These are phyloP conservation scores for Trichomalopsis sarcophagae DNA, from an alignment of 1,140 invertebrate species.

Conservation along the genomic window DNA sequence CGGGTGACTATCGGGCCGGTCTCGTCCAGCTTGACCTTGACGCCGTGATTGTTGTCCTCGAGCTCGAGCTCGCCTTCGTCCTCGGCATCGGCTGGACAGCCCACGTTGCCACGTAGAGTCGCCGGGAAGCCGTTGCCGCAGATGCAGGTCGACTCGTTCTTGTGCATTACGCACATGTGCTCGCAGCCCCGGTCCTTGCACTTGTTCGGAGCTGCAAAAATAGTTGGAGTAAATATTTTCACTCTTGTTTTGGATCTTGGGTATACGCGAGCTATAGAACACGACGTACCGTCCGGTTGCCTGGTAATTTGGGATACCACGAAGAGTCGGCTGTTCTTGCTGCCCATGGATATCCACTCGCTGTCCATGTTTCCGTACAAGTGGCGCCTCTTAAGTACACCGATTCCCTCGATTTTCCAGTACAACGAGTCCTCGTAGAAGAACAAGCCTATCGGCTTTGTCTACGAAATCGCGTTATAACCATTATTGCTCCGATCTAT, in stretches of 20 bases:
- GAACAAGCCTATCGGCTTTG: conserved; percentile 33
- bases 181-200: conserved; percentile 35
- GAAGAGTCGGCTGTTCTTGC: conserved; percentile 33
- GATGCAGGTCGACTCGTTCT: conserved; percentile 14
- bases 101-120: conserved; percentile 9
- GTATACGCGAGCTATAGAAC: neutral
- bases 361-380: conserved; percentile 37
- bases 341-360: neutral
- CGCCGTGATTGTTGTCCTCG: neutral
- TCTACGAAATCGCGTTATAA: neutral
- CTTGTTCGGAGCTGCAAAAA: conserved; percentile 11
- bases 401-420: conserved; percentile 32
- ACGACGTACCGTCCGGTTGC: conserved; percentile 34
- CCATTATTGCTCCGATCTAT: neutral
- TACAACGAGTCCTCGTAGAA: conserved; percentile 49
- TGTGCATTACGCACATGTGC: conserved; percentile 36
- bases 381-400: conserved; percentile 33
- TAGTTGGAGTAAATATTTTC: neutral
- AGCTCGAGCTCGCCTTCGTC: neutral
- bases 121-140: conserved; percentile 25
- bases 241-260: too few species aligned
- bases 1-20: neutral
- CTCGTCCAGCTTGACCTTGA: neutral
- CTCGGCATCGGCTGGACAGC: neutral
- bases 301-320: conserved; percentile 45